Conservation (phyloP, 23 tunicate genomes). For the Oikopleura albicans region DNA sequence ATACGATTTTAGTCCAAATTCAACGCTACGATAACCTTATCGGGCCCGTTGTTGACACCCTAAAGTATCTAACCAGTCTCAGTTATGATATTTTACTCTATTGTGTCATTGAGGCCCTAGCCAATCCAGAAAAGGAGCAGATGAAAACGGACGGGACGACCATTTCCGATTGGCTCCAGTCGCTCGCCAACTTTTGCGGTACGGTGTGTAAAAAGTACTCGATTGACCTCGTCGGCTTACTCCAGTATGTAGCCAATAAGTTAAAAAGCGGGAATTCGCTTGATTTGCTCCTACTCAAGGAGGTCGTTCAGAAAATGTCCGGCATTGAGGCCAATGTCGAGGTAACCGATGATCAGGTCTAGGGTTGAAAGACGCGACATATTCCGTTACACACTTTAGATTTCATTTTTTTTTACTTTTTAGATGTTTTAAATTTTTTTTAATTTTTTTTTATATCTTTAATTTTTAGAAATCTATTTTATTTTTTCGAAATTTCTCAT, state of each 20-base stretch:
- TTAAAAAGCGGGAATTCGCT: conserved; percentile 59
- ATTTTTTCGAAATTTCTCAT: no score
- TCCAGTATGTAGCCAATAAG: conserved; percentile 92
- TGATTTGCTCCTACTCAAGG: conserved; percentile 79
- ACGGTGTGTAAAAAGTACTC: conserved; percentile 76
- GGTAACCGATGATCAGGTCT: conserved; percentile 70
- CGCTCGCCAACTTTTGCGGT: conserved; percentile 82
- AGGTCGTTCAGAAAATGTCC: conserved; percentile 95
- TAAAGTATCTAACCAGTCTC: conserved; percentile 68
- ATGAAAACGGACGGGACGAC: conserved; percentile 95
- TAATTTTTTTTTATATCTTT: no score
- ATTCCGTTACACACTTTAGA: no score
- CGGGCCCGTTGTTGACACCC: conserved; percentile 75
- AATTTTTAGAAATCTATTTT: no score
- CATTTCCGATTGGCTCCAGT: conserved; percentile 89
- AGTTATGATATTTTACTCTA: conserved; percentile 70
- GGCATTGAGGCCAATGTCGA: conserved; percentile 88
- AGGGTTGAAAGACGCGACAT: no score
- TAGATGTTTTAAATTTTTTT: no score
- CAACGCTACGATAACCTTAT: conserved; percentile 95
- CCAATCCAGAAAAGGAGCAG: conserved; percentile 74
- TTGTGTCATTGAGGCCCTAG: conserved; percentile 87
- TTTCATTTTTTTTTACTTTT: no score
- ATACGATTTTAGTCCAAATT: conserved; percentile 72
- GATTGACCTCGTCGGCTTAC: conserved; percentile 53